Base-by-base conservation (phyloP, 2,113 vertebrate genomes). In the Actenoides hombroni region DNA sequence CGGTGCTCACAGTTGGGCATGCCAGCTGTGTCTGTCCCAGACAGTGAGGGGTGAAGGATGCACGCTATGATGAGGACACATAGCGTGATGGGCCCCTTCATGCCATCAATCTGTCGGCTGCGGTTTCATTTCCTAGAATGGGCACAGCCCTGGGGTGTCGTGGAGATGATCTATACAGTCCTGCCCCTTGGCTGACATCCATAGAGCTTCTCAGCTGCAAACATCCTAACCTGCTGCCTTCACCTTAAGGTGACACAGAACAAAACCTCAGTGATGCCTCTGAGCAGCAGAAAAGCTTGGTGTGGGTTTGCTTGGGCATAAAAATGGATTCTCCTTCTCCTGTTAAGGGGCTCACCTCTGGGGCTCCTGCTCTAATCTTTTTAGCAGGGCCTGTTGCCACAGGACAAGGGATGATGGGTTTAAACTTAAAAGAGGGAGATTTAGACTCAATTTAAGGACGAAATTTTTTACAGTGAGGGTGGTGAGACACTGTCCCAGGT, bases 1-100 rank as follows among this genome's bases (percentile, higher is more conserved):
- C 2, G 0, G 39, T 42, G 29, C 29, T 44, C 14, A 1, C 0
- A 1, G 29, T 28, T 54, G 57, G 28, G 49, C 5, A 2, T 23
- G 20, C 60, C 26, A 26, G 11, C 40, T 2, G 12, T 13, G 23
- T 39, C 64, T 49, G 15, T 35, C 35, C 76, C 3, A 2, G 23
- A 5, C 0, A 0, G 40, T 46, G 28, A 21, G 12, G 60, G 6
- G 13, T 31, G 33, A 0, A 3, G 44, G 60, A 63, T 8, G 4
- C 44, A n/a, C 26, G 37, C 29, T 16, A 11, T 2, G 10, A 24
- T 35, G 16, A 56, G 35, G 87, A 56, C 26, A 28, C 13, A 12
- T 0, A 33, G 39, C 28, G 25, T 9, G 18, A 56, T 14, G 17
- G n/a, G 15, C 7, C 10, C 35, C 15, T 93, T 84, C 19, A 7